Percentiles rank a stretch among this genome's conserved stretches.
Evolutionary conservation across 35 echinoderm and acorn worm species (phyloP).

Genomic region (Diadema setosum): DNA sequence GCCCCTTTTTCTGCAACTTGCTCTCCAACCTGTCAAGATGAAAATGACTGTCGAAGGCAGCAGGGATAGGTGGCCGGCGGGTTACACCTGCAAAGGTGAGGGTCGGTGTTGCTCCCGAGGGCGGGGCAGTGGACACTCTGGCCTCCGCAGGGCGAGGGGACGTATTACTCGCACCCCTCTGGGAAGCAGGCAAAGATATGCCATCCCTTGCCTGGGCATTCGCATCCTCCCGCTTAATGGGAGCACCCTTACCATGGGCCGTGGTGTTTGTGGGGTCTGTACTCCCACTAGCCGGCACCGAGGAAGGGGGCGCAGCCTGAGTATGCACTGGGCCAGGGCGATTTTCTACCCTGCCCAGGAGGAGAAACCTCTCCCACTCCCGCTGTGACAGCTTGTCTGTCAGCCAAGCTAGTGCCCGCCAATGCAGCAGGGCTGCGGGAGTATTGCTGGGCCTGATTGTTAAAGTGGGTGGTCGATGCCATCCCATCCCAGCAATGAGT

Average conservation of each 20-base stretch:
- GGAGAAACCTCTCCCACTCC: neutral
- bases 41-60: slow-evolving; percentile 2
- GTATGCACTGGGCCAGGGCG: neutral
- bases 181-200: no score
- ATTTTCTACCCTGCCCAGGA: neutral
- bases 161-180: neutral
- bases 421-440: neutral
- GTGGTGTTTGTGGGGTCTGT: neutral
- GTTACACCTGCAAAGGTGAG: neutral
- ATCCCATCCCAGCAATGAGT: neutral
- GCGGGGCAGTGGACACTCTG: neutral
- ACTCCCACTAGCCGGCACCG: neutral
- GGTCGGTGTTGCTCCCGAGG: neutral
- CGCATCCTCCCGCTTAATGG: neutral
- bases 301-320: neutral
- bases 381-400: neutral
- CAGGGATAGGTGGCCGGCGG: neutral
- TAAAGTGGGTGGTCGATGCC: neutral
- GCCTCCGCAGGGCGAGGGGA: neutral
- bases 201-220: no score
- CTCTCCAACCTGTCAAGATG: neutral
- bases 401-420: neutral
- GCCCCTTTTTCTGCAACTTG: neutral
- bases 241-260: neutral
- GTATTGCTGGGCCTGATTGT: neutral